These are phyloP conservation scores for Poeciliopsis occidentalis DNA, from an alignment of 2,113 vertebrate species.

Conservation along the genomic window DNA sequence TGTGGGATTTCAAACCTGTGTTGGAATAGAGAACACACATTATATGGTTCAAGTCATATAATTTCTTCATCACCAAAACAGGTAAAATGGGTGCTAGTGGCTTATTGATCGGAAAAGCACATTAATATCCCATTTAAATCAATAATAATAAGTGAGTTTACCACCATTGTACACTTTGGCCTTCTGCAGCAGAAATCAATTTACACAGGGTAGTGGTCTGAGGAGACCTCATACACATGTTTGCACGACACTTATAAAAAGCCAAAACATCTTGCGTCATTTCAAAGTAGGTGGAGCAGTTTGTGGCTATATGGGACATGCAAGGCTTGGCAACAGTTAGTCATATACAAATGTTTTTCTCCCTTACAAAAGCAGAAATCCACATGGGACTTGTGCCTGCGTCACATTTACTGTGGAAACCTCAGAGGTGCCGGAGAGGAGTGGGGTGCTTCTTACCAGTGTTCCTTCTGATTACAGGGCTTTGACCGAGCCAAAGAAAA, in stretches of 20 bases:
- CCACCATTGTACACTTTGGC: neutral
- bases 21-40: too few relatives aligned
- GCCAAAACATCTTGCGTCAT: constrained; percentile 22
- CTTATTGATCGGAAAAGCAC: too few relatives aligned
- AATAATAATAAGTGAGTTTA: too few relatives aligned
- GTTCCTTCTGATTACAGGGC: constrained; percentile 65
- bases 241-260: constrained; percentile 37
- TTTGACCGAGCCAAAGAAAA: constrained; percentile 72
- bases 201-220: constrained; percentile 39
- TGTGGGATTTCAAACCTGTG: too few relatives aligned
- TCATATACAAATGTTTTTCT: constrained; percentile 23
- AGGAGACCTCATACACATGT: constrained; percentile 27
- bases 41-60: neutral
- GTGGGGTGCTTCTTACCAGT: constrained; percentile 21
- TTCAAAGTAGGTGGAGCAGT: constrained; percentile 45
- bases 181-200: constrained; percentile 26
- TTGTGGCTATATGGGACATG: constrained; percentile 51
- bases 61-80: neutral
- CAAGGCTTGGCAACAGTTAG: constrained; percentile 40
- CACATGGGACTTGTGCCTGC: constrained; percentile 54
- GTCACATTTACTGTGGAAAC: constrained; percentile 59
- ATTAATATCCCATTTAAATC: too few relatives aligned
- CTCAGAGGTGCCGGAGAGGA: constrained; percentile 30
- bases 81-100: neutral
- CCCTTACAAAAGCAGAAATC: constrained; percentile 47